Conservation (phyloP, 2,797 vertebrate species). For the Cryptoprocta ferox region DNA sequence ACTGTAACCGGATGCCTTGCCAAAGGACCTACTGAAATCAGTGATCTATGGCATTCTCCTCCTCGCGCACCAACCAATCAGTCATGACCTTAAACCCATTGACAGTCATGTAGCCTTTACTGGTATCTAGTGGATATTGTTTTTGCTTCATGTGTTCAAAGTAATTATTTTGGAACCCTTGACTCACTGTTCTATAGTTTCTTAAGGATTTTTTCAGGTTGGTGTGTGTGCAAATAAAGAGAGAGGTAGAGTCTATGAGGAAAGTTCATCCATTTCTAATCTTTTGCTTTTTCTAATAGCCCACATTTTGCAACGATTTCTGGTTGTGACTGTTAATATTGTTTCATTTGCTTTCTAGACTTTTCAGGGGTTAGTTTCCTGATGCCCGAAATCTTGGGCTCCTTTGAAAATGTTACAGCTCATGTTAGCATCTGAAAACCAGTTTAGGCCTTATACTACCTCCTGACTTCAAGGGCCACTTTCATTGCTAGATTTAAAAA, state of each 20-base stretch:
- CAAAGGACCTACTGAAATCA: not conserved
- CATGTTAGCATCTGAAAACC: not conserved
- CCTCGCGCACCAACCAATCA: not conserved
- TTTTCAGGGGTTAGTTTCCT: not conserved
- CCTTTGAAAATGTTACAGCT: constrained; percentile 13
- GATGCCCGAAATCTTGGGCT: not conserved
- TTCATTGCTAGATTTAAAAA: not conserved
- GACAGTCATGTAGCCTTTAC: not conserved
- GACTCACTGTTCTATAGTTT: not conserved
- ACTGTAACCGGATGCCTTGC: not conserved
- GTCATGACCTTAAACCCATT: not conserved
- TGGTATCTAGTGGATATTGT: not conserved
- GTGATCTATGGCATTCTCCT: not conserved
- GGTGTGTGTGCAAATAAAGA: not conserved
- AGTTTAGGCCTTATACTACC: not conserved
- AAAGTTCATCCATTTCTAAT: not conserved
- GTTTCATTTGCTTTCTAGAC: not conserved
- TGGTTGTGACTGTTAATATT: not conserved
- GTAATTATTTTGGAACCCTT: not conserved
- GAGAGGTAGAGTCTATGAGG: not conserved
- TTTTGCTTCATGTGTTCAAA: not conserved
- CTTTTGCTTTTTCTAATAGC: not conserved
- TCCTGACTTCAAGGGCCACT: not conserved
- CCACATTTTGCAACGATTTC: not conserved
- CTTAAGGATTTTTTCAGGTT: not conserved